Evolutionary conservation across 2,113 vertebrate genomes (phyloP).

Genomic region (Lepidothrix coronata): DNA sequence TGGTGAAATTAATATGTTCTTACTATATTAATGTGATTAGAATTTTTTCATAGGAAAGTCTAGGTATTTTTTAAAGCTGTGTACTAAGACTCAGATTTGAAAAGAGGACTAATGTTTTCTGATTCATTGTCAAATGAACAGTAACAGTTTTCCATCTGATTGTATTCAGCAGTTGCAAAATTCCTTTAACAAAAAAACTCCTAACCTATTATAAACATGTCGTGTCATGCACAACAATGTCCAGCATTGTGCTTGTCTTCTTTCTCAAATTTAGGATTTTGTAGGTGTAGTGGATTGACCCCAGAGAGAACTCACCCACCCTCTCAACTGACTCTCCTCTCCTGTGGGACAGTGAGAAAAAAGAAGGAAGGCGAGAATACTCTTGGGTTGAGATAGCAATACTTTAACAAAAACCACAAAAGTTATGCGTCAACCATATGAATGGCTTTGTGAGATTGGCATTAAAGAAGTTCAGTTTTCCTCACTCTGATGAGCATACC

Average conservation of each 20-base stretch:
- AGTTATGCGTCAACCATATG: rapidly evolving
- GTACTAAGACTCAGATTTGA: background rate
- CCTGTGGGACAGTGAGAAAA: background rate
- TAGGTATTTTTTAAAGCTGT: background rate
- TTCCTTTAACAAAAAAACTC: background rate
- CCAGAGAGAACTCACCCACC: rapidly evolving
- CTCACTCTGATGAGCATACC: background rate
- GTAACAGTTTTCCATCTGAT: background rate
- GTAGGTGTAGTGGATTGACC: background rate
- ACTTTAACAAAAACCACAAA: background rate
- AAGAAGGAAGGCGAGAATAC: background rate
- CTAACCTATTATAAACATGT: background rate
- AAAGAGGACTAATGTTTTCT: background rate
- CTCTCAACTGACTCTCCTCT: background rate
- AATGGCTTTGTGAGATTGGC: background rate
- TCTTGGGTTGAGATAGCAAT: background rate
- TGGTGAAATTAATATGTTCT: background rate
- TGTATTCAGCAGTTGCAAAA: background rate
- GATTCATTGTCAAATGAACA: background rate
- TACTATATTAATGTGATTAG: background rate
- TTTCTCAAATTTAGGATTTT: background rate
- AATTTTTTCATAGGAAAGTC: background rate
- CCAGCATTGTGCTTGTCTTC: background rate
- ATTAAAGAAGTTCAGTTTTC: background rate
- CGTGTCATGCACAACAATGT: background rate